phyloP scores from a whole-genome alignment of 2,113 vertebrate genomes.

The Ameiurus melas region DNA sequence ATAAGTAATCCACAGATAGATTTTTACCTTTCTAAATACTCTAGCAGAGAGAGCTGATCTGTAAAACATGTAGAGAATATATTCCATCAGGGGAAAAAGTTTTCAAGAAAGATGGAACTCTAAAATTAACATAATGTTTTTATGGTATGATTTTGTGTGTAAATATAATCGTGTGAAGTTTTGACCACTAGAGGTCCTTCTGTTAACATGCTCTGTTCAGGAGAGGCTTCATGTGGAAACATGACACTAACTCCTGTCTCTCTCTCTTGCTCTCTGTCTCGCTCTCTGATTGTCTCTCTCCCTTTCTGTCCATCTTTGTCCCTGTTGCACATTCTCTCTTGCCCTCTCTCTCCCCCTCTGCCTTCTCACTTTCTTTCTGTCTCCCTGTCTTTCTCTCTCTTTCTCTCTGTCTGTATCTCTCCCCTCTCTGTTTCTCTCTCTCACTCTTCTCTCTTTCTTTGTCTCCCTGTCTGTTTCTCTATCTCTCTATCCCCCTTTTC shows the following conservation, averaged over 20 bases:
- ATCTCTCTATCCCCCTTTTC: neutral
- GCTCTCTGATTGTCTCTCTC: neutral
- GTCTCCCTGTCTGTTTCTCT: neutral
- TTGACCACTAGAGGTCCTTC: constrained; percentile 44
- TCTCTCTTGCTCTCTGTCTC: neutral
- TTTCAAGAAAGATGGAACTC: neutral
- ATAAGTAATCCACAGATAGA: constrained; percentile 7
- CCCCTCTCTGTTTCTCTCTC: neutral
- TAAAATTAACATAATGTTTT: neutral
- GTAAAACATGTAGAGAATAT: neutral
- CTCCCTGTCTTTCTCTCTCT: neutral
- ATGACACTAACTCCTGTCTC: neutral
- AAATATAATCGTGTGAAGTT: neutral
- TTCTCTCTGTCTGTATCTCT: neutral
- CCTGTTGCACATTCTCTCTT: neutral
- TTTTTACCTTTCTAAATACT: neutral
- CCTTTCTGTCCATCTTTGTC: neutral
- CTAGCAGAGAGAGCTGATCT: neutral
- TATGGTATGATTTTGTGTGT: neutral
- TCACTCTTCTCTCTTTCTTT: neutral
- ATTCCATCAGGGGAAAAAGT: neutral
- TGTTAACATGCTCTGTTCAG: constrained; percentile 9
- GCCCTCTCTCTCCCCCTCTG: neutral
- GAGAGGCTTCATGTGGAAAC: neutral
- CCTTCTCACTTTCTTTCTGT: neutral